phyloP scores from a whole-genome alignment of 2,113 vertebrate species.

The Ophthalmolycus amberensis region DNA sequence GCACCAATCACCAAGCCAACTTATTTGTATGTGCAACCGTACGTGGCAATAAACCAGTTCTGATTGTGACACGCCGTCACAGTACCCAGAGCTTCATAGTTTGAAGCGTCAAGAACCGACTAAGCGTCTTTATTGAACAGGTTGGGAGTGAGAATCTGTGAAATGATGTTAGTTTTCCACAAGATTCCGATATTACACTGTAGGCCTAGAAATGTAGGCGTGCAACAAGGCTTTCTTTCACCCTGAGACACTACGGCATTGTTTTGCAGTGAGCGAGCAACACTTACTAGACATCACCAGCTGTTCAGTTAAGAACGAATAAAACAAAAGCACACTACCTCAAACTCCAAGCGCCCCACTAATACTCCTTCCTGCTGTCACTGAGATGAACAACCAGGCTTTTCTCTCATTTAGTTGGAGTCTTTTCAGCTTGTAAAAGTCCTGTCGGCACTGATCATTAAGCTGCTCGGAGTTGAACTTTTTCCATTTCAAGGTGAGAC shows the following conservation, averaged over 20 bases:
- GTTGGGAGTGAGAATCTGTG: background rate
- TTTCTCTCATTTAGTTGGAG: background rate
- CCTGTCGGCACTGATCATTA: background rate
- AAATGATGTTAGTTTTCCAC: background rate
- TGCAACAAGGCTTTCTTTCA: background rate
- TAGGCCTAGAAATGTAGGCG: background rate
- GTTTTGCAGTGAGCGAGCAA: background rate
- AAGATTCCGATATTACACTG: background rate
- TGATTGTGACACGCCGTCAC: too few species aligned
- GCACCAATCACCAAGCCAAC: too few species aligned
- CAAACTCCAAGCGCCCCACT: background rate
- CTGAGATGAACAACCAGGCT: background rate
- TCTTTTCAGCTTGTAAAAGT: background rate
- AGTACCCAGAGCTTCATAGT: background rate
- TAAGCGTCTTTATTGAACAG: background rate
- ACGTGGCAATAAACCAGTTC: too few species aligned
- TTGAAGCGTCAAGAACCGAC: background rate
- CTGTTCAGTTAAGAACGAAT: background rate
- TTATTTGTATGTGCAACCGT: too few species aligned
- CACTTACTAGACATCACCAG: background rate
- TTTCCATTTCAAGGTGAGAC: background rate
- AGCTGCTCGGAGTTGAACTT: background rate
- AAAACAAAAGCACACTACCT: background rate
- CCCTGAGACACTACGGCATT: background rate
- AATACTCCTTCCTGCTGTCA: background rate